Evolutionary conservation across 2,113 vertebrate genomes (phyloP), one percentile per base, ranked within the genome.

Genomic region (Triplophysa siluroides): DNA sequence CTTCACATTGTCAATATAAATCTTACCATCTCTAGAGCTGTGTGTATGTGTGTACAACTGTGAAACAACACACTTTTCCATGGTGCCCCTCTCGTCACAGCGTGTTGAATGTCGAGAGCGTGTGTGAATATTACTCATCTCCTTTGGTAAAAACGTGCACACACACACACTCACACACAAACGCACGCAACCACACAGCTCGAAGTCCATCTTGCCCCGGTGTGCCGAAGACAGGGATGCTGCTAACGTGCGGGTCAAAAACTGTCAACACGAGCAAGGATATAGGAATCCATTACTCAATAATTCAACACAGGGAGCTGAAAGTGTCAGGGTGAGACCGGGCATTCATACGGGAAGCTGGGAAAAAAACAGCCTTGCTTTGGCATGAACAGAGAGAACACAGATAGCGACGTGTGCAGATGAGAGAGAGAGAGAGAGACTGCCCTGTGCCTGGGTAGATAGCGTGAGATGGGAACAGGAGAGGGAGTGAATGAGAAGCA

Each of bases 231-330:
- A 74, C 45, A 19, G 78, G 75, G 63, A 45, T 45, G 81, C 16
- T 70, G 70, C 72, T 45, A 70, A 81, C 73, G 43, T 12, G 43
- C 43, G 7, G 54, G 81, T 62, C 73, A 71, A 77, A 78, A 73
- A 83, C 71, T 84, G 85, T 84, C 82, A 84, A 82, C 82, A 82
- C 68, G 64, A 81, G 62, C 69, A 82, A 74, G 80, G 56, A 69
- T 80, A 76, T 78, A 75, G 69, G 26, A 84, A 79, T 82, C 80
- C 76, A 67, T 84, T 79, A 84, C 60, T 84, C 77, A 84, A 84
- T 84, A 80, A 79, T 81, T 84, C 78, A 84, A 73, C 45, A 79
- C 13, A 77, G 45, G 24, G 67, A 82, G 77, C 77, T 78, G 66
- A 66, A 60, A 68, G 63, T 54, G 26, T 65, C 62, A 75, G 66